Conservation (phyloP, 1,140 invertebrate species). For the Eulimnadia texana region DNA sequence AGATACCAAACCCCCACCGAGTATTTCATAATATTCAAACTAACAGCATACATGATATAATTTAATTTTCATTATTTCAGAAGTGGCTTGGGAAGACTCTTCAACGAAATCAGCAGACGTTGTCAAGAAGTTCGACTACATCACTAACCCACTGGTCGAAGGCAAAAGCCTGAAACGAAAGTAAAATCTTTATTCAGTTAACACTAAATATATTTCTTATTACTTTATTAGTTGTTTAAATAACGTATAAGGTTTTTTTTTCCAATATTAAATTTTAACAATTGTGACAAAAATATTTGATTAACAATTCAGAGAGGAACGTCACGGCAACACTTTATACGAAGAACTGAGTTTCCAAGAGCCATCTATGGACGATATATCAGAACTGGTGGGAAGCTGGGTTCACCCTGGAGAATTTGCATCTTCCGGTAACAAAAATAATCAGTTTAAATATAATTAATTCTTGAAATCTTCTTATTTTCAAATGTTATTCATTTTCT, state of each 20-base stretch:
- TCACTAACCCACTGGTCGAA: slow-evolving; percentile 6
- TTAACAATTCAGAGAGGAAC: slow-evolving; percentile 43
- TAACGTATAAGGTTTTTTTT: no score
- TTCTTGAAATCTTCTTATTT: slow-evolving; percentile 14
- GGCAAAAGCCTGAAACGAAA: slow-evolving; percentile 15
- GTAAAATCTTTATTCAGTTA: not conserved
- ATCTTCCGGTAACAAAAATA: slow-evolving; percentile 74
- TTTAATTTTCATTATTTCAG: not conserved
- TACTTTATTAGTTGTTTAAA: no score
- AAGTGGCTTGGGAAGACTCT: slow-evolving; percentile 5
- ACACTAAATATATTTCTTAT: not conserved
- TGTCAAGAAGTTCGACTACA: slow-evolving; percentile 9
- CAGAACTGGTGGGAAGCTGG: slow-evolving; percentile 65
- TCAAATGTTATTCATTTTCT: slow-evolving; percentile 18
- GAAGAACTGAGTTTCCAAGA: slow-evolving; percentile 77
- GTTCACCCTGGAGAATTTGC: slow-evolving; percentile 97
- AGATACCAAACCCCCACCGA: not conserved
- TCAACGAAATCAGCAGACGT: not conserved
- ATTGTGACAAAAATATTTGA: not conserved
- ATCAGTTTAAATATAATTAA: not conserved
- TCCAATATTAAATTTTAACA: no score
- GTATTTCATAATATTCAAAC: not conserved
- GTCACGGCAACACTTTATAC: slow-evolving; percentile 77
- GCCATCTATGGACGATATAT: slow-evolving; percentile 67
- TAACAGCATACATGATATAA: no score